Evolutionary conservation across 1,140 invertebrate species (phyloP).

Genomic region (Drosophila cardini): DNA sequence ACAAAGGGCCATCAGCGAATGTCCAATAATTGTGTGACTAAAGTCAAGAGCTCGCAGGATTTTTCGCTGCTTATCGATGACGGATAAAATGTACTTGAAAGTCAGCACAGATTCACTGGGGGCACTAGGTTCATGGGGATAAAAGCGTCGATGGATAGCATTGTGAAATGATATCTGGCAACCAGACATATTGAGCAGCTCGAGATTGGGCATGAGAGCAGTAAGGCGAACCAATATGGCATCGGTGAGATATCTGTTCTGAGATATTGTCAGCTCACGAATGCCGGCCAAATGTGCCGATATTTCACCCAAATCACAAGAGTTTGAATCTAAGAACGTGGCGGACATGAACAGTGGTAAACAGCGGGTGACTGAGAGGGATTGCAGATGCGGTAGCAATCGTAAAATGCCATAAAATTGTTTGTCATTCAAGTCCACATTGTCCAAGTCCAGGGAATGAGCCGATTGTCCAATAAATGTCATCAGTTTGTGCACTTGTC

Average conservation of each 20-base stretch:
- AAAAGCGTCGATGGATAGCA: conserved; percentile 88
- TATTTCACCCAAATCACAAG: conserved; percentile 85
- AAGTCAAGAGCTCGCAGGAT: conserved; percentile 87
- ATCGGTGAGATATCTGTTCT: conserved; percentile 90
- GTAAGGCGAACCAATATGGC: conserved; percentile 88
- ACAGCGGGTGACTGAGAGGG: conserved; percentile 87
- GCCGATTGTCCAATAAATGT: conserved; percentile 84
- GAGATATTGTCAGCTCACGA: conserved; percentile 87
- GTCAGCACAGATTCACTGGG: conserved; percentile 88
- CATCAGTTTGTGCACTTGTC: conserved; percentile 80
- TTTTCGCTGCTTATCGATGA: conserved; percentile 86
- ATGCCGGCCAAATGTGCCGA: conserved; percentile 86
- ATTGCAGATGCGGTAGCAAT: conserved; percentile 86
- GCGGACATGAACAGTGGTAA: conserved; percentile 90
- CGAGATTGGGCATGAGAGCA: conserved; percentile 86
- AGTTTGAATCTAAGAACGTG: conserved; percentile 87
- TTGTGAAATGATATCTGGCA: conserved; percentile 89
- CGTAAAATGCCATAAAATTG: conserved; percentile 87
- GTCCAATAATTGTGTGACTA: conserved; percentile 88
- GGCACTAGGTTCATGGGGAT: conserved; percentile 85
- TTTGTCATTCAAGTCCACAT: conserved; percentile 88
- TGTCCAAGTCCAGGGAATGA: conserved; percentile 85
- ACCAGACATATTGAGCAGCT: conserved; percentile 87
- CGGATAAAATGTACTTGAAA: conserved; percentile 88
- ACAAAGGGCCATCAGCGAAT: conserved; percentile 86